Conservation (phyloP, 2,113 vertebrate species). For the Picathartes gymnocephalus region DNA sequence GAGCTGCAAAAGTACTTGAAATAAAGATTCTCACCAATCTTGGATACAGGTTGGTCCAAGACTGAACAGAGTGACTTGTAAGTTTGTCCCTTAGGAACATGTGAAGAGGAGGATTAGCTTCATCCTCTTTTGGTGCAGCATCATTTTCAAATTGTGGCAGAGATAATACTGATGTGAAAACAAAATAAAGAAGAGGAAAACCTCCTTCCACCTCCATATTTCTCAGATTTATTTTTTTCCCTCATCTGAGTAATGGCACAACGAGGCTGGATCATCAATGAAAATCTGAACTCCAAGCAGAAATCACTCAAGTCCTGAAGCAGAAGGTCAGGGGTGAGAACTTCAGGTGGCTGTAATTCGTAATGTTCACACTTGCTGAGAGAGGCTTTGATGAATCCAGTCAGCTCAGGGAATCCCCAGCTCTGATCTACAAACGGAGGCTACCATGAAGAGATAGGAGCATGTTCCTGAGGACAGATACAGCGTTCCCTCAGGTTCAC, state of each 20-base stretch:
- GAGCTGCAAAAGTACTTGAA: background rate
- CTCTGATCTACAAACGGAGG: background rate
- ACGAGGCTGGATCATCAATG: background rate
- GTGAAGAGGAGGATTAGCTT: background rate
- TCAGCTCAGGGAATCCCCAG: background rate
- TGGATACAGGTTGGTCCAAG: background rate
- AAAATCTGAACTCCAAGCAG: background rate
- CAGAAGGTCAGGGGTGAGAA: background rate
- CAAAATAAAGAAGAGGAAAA: background rate
- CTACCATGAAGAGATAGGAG: background rate
- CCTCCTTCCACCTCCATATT: background rate
- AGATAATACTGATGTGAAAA: background rate
- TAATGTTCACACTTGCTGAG: background rate
- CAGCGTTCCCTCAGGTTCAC: background rate
- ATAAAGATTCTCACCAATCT: background rate
- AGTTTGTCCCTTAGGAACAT: background rate
- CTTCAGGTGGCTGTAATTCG: background rate
- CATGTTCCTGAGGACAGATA: background rate
- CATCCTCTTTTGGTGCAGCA: background rate
- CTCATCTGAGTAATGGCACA: background rate
- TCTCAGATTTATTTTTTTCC: background rate
- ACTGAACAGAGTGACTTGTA: background rate
- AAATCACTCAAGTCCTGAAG: background rate
- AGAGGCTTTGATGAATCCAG: background rate
- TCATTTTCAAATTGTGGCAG: background rate